Base-by-base conservation (phyloP, 1,140 invertebrate genomes). In the Zaprionus gabonicus region DNA sequence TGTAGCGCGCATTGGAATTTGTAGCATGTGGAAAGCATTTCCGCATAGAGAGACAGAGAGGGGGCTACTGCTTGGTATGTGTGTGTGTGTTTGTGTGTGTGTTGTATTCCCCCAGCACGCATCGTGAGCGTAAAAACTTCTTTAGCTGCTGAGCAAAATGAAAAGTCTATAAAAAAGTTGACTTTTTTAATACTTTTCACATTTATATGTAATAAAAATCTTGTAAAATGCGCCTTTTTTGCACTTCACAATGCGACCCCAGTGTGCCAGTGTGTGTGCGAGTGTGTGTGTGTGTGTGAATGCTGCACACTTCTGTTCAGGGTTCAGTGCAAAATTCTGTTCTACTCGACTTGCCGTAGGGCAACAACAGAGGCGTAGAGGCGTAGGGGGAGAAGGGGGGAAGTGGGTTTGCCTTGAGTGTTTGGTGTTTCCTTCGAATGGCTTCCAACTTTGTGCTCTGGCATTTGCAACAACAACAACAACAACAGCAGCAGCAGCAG, bases 201-300 rank as follows among this genome's bases (percentile, higher is more conserved):
- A 88, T 88, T 85, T 84, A 88, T 90, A 88, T 81, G 79, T 85
- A 90, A 91, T 91, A 90, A 90, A 90, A 90, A 90, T 90, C 85
- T 90, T 90, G 86, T 90, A 91, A 90, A 90, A 91, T 90, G 86
- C 85, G 82, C 85, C 85, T 86, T 91, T 88, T 90, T 91, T 86
- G 78, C 85, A 84, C 81, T 84, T 81, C 71, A 87, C 80, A 87
- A 80, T 83, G 80, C 77, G 76, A 38, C 13, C 57, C 65, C 2
- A 38, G 38, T 38, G 51, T 38, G 55, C 27, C 27, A 28, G 56
- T 59, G 70, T 27, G 34, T 15, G 23, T 73, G 25, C 28, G 41
- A 49, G 41, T 46, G 71, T 36, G 56, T 28, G 46, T 74, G n/a
- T 70, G 57, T 71, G 38, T 70, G 17, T 59, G 68, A 63, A 49